A percentile compares a stretch with the other conserved stretches of the same genome.
phyloP scores from a whole-genome alignment of 2,888 invertebrate genomes.

The Philopedon plagiatum region DNA sequence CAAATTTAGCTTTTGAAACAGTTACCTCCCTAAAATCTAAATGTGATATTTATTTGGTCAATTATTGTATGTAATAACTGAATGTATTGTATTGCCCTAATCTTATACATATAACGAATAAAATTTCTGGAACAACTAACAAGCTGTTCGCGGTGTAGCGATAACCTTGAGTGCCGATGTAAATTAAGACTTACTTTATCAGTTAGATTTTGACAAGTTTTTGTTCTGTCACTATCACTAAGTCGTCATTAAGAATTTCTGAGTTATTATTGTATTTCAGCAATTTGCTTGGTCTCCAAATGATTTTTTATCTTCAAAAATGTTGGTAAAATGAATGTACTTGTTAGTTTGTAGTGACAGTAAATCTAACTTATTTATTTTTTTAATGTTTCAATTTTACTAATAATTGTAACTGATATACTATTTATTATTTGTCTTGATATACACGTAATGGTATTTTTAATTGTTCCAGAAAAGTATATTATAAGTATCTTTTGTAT shows the following conservation, averaged over 20 bases:
- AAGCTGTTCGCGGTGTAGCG: neutral
- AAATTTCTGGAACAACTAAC: conserved; percentile 2
- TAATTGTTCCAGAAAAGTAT: neutral
- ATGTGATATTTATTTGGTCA: conserved; percentile 54
- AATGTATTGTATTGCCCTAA: conserved; percentile 21
- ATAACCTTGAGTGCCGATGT: neutral
- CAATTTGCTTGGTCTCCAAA: no score
- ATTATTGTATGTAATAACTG: conserved; percentile 42
- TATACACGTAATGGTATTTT: neutral
- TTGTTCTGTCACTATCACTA: no score
- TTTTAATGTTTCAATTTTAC: no score
- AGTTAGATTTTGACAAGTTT: no score
- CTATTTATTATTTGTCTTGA: neutral
- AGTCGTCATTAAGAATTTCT: no score
- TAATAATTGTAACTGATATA: no score
- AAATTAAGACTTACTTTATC: no score
- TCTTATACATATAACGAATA: conserved; percentile 2
- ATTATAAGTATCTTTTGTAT: conserved; percentile 21
- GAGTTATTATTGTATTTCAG: no score
- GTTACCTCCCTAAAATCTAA: conserved; percentile 48
- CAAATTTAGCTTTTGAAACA: conserved; percentile 83
- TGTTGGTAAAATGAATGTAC: no score
- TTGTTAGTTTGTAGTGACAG: no score
- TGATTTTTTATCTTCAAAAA: no score
- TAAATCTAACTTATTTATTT: no score